Percentiles rank a stretch among this genome's conserved stretches.
Evolutionary conservation across 2,797 vertebrate genomes (phyloP).

Genomic region (Anomalospiza imberbis): DNA sequence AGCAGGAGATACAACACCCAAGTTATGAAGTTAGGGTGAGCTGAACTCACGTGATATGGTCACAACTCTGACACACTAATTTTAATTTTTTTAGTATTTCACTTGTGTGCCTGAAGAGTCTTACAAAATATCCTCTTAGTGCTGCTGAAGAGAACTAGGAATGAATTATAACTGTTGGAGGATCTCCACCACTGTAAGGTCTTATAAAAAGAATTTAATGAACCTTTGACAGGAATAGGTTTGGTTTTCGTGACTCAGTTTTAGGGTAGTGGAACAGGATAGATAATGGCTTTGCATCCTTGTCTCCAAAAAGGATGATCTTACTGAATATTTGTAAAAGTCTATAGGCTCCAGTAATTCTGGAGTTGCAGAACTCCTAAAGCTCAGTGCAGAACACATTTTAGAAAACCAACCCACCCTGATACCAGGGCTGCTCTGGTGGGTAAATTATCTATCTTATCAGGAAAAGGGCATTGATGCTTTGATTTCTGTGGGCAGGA

Average conservation of each 20-base stretch:
- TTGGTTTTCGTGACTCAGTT: neutral
- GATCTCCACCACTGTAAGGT: neutral
- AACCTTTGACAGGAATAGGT: neutral
- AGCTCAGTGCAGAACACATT: neutral
- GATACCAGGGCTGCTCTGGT: neutral
- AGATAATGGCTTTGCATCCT: neutral
- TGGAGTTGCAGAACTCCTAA: neutral
- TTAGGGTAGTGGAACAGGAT: neutral
- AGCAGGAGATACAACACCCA: fast-evolving
- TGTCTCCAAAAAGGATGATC: neutral
- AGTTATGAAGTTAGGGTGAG: neutral
- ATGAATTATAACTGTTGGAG: neutral
- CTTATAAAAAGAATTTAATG: neutral
- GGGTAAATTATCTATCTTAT: neutral
- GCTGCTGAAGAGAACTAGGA: neutral
- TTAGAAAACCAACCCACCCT: neutral
- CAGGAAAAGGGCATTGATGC: neutral
- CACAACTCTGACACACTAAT: neutral
- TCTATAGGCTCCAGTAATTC: neutral
- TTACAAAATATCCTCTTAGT: neutral
- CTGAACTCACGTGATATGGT: neutral
- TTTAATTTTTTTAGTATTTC: neutral
- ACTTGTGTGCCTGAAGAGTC: neutral
- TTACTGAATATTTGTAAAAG: neutral
- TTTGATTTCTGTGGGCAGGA: neutral